Evolutionary conservation across 2,113 vertebrate genomes (phyloP).

Genomic region (Oryzias woworae): DNA sequence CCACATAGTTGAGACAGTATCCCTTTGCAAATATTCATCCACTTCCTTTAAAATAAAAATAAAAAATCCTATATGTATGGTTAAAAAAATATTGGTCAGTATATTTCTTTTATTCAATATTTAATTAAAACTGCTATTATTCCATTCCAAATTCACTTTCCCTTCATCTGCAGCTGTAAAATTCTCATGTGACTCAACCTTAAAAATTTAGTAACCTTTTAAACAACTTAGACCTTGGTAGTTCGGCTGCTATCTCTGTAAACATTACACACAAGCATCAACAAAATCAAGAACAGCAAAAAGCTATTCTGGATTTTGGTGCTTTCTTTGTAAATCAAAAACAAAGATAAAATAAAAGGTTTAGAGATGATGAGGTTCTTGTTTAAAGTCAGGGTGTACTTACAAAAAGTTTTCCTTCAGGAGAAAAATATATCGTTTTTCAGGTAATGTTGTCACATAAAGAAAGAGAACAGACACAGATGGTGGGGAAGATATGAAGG

Average conservation of each 20-base stretch:
- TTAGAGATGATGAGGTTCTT: background rate
- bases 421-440: no score
- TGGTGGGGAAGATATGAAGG: constrained; percentile 23
- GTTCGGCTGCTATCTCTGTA: constrained; percentile 52
- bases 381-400: no score
- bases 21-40: constrained; percentile 10
- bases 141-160: constrained; percentile 34
- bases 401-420: no score
- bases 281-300: constrained; percentile 24
- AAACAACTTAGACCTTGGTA: constrained; percentile 55
- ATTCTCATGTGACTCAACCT: constrained; percentile 64
- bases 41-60: constrained; percentile 16
- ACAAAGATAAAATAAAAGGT: no score
- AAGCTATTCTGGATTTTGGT: constrained; percentile 35
- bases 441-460: background rate
- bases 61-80: constrained; percentile 4
- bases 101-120: constrained; percentile 18
- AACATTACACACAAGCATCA: constrained; percentile 39
- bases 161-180: constrained; percentile 76
- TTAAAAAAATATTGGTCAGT: constrained; percentile 41
- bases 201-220: constrained; percentile 40
- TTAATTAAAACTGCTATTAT: constrained; percentile 17
- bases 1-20: background rate
- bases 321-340: background rate
- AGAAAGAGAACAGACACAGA: constrained; percentile 18